phyloP scores from a whole-genome alignment of 2,113 vertebrate species.

The Aramus guarauna region DNA sequence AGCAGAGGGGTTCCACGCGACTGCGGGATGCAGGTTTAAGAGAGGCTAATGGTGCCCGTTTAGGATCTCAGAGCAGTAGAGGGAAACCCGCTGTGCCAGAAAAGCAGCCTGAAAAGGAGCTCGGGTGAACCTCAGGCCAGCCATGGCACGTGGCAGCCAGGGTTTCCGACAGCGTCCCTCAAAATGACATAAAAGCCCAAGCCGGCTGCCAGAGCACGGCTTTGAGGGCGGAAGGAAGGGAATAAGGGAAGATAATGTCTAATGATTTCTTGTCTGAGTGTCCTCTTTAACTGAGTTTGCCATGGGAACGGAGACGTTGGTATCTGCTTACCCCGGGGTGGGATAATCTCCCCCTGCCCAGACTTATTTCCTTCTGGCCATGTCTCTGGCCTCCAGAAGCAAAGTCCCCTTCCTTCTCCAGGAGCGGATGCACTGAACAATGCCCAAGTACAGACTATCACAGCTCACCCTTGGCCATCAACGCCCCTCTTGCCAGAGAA shows the following conservation, averaged over 20 bases:
- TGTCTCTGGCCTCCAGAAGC: neutral
- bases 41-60: neutral
- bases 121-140: neutral
- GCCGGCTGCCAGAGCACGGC: neutral
- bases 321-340: neutral
- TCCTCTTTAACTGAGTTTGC: neutral
- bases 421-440: neutral
- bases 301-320: neutral
- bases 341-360: neutral
- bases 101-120: neutral
- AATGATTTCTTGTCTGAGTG: neutral
- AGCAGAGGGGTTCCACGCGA: neutral
- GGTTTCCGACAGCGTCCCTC: neutral
- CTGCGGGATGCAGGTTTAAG: accelerated
- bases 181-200: neutral
- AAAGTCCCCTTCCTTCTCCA: neutral
- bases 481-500: neutral
- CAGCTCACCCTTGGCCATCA: neutral
- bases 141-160: neutral
- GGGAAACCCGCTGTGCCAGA: neutral
- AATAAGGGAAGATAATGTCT: neutral
- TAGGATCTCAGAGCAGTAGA: neutral
- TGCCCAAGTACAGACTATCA: too few relatives aligned
- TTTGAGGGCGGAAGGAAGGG: neutral
- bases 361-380: neutral